These are phyloP conservation scores for Drosophila aldrichi DNA, from an alignment of 2,888 invertebrate genomes.

Conservation along the genomic window DNA sequence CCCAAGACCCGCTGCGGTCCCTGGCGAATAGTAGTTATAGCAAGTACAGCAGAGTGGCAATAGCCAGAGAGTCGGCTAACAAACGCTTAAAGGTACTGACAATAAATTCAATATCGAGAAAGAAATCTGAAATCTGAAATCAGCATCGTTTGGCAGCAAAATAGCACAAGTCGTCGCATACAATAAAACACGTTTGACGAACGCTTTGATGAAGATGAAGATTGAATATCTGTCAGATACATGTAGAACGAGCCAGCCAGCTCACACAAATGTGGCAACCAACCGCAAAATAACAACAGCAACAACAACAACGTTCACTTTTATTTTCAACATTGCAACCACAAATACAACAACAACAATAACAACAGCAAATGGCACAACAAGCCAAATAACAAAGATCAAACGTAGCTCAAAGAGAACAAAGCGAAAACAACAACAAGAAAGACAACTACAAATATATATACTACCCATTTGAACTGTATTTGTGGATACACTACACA, in stretches of 20 bases:
- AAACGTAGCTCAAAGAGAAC: slow-evolving; percentile 57
- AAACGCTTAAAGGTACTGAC: slow-evolving; percentile 46
- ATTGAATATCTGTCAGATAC: slow-evolving; percentile 77
- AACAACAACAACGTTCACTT: slow-evolving; percentile 65
- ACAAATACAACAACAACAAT: slow-evolving; percentile 40
- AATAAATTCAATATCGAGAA: slow-evolving; percentile 58
- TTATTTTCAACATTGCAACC: slow-evolving; percentile 71
- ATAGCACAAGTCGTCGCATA: slow-evolving; percentile 69
- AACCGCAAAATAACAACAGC: slow-evolving; percentile 30
- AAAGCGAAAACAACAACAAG: slow-evolving; percentile 28
- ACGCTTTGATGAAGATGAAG: slow-evolving; percentile 72
- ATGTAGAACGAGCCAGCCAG: slow-evolving; percentile 31
- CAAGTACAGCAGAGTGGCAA: slow-evolving; percentile 40
- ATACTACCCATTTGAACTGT: slow-evolving; percentile 24
- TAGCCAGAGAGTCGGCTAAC: slow-evolving; percentile 27
- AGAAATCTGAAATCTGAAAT: slow-evolving; percentile 48
- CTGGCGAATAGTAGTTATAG: slow-evolving; percentile 30
- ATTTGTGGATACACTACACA: slow-evolving; percentile 10
- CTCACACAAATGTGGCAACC: slow-evolving; percentile 39
- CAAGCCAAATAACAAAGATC: slow-evolving; percentile 73
- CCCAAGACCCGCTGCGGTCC: slow-evolving; percentile 14
- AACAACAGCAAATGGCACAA: slow-evolving; percentile 57
- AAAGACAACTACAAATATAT: slow-evolving; percentile 24
- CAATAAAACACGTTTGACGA: slow-evolving; percentile 79
- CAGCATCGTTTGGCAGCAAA: slow-evolving; percentile 46